Evolutionary conservation across 2,113 vertebrate genomes (phyloP).

Genomic region (Morone chrysops): DNA sequence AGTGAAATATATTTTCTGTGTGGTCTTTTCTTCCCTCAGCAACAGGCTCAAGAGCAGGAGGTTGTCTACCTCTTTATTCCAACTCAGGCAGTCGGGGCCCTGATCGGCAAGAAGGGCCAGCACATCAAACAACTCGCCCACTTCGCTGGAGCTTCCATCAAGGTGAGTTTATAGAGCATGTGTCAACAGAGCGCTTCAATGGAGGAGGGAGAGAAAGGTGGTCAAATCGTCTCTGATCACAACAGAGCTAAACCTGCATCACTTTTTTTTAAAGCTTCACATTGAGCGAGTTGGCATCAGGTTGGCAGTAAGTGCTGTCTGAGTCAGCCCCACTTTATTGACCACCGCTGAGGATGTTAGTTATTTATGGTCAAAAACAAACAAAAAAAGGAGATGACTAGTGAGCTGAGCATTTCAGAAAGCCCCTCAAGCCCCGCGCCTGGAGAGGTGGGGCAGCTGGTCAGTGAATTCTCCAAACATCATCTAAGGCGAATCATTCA

Average conservation of each 20-base stretch:
- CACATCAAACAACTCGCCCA: constrained; percentile 96
- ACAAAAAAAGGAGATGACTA: constrained; percentile 40
- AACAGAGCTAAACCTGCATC: background rate
- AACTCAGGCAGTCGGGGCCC: constrained; percentile 94
- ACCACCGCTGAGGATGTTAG: constrained; percentile 44
- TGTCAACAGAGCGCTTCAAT: background rate
- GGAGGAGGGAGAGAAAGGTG: too few relatives aligned
- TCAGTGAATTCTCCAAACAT: constrained; percentile 23
- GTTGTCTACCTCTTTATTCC: constrained; percentile 96
- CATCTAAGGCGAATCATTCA: constrained; percentile 3
- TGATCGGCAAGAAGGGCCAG: constrained; percentile 97
- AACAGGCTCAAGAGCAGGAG: constrained; percentile 92
- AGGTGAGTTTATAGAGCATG: constrained; percentile 82
- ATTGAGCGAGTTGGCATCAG: background rate
- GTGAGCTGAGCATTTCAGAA: constrained; percentile 39
- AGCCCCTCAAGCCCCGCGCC: constrained; percentile 12
- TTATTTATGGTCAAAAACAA: constrained; percentile 42
- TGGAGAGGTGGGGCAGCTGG: constrained; percentile 28
- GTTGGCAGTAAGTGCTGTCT: constrained; percentile 13
- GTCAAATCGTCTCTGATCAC: background rate
- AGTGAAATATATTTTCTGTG: background rate
- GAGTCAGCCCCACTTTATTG: constrained; percentile 48
- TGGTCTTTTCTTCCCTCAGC: constrained; percentile 14
- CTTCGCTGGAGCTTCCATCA: constrained; percentile 96
- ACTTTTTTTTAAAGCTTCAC: background rate